phyloP scores from a whole-genome alignment of 92 coral and sea anemone genomes.

The Actinostola sp. region DNA sequence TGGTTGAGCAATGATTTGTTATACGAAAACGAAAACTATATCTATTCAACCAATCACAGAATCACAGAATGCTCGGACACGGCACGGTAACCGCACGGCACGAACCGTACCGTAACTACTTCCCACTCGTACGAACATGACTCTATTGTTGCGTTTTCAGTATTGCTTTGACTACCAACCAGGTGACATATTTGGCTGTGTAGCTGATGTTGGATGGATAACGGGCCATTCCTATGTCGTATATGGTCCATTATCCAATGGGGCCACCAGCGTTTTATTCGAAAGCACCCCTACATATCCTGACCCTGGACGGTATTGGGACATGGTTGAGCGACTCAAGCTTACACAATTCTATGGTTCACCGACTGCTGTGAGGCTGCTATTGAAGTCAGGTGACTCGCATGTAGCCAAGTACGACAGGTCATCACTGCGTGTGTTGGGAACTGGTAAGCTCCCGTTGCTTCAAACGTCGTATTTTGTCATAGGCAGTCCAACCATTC shows the following conservation, averaged over 20 bases:
- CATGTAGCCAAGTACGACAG: conserved; percentile 91
- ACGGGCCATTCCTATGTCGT: conserved; percentile 97
- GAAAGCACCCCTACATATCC: conserved; percentile 99
- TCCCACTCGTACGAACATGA: too few species aligned
- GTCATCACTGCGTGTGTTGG: conserved; percentile 83
- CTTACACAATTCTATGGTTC: conserved; percentile 92
- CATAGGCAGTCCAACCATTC: too few species aligned
- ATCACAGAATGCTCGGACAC: too few species aligned
- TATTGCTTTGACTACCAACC: conserved; percentile 88
- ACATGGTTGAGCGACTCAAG: conserved; percentile 86
- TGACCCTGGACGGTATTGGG: conserved; percentile 99
- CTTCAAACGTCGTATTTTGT: background rate
- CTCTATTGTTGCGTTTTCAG: conserved; percentile 32
- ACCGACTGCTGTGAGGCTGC: conserved; percentile 88
- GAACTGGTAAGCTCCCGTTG: conserved; percentile 76
- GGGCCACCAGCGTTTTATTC: conserved; percentile 91
- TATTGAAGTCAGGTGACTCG: conserved; percentile 83
- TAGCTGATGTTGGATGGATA: conserved; percentile 99
- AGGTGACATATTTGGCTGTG: conserved; percentile 94
- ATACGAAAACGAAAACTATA: too few species aligned
- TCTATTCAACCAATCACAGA: too few species aligned
- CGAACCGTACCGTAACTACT: too few species aligned
- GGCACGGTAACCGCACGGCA: too few species aligned
- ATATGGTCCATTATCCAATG: conserved; percentile 94
- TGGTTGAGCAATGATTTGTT: too few species aligned